Evolutionary conservation across 1,140 invertebrate genomes (phyloP).

Genomic region (Epicauta chinensis): DNA sequence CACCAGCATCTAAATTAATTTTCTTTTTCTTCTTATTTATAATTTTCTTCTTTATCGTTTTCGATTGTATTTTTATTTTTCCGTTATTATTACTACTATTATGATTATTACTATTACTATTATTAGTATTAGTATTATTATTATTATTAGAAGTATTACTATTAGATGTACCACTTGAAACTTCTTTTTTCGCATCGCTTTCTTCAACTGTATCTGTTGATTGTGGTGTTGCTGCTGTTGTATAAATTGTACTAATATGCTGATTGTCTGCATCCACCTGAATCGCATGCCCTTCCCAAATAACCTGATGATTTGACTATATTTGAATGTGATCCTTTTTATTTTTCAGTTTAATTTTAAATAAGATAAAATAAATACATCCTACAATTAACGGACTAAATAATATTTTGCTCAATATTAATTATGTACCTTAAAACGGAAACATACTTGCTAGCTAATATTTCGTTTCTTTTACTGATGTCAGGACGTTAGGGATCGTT

Average conservation of each 20-base stretch:
- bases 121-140: too few relatives aligned
- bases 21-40: slow-evolving; percentile 44
- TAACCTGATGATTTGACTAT: slow-evolving; percentile 43
- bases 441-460: too few relatives aligned
- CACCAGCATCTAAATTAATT: slow-evolving; percentile 40
- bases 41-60: slow-evolving; percentile 32
- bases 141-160: too few relatives aligned
- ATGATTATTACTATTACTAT: not conserved
- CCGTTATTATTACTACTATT: slow-evolving; percentile 1
- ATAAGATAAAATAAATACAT: too few relatives aligned
- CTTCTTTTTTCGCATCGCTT: slow-evolving; percentile 3
- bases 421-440: too few relatives aligned
- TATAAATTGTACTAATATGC: slow-evolving; percentile 35
- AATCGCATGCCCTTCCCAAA: slow-evolving; percentile 55
- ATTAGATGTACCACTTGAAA: not conserved
- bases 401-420: too few relatives aligned
- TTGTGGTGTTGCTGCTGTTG: slow-evolving; percentile 21
- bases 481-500: too few relatives aligned
- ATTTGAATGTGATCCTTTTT: not conserved
- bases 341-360: not conserved
- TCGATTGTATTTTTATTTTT: slow-evolving; percentile 24
- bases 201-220: slow-evolving; percentile 10
- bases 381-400: too few relatives aligned
- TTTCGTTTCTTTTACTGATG: too few relatives aligned
- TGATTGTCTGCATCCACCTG: slow-evolving; percentile 47